Evolutionary conservation across 2,113 vertebrate species (phyloP), one percentile per base, ranked within the genome.

Genomic region (Cottus gobio): DNA sequence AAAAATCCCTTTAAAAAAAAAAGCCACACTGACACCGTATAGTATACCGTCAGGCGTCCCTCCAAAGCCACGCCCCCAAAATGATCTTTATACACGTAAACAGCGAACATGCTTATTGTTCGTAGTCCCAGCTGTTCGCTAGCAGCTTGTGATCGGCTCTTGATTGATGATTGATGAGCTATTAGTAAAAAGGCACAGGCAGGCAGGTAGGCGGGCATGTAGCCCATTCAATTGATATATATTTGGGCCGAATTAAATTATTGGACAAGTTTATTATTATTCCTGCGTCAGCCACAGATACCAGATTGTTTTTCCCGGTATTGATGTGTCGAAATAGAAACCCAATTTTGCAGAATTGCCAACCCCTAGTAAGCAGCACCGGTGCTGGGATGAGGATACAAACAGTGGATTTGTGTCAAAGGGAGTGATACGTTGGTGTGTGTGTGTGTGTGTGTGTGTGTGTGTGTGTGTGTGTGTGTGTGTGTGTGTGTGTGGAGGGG

Each of bases 401-500:
- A 46, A 44, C 34, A 28, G 31, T 42, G n/a, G 36, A 2, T 62
- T n/a, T 68, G 5, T 46, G 26, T 37, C 60, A 39, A 75, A 34
- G n/a, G n/a, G 26, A 70, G 48, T 31, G 15, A 46, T 71, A 7
- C 44, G 50, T 54, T 48, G 67, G 46, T 52, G 67, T 56, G 22
- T 75, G 9, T 20, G 15, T 64, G 31, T 46, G 46, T 61, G 37
- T 36, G 22, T 44, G 3, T 64, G n/a, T 63, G 6, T 42, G 26
- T 69, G 12, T 52, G 46, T 48, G 44, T 50, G 66, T 52, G 24
- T 77, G 36, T 24, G 13, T 67, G 31, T 57, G 52, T 60, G 36
- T n/a, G n/a, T n/a, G n/a, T n/a, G n/a, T n/a, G n/a, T n/a, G n/a
- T n/a, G n/a, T n/a, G n/a, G n/a, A n/a, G n/a, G n/a, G n/a, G n/a